Percentiles rank a stretch among this genome's conserved stretches.
phyloP scores from a whole-genome alignment of 92 coral and sea anemone genomes.

The Virgularia gustaviana region DNA sequence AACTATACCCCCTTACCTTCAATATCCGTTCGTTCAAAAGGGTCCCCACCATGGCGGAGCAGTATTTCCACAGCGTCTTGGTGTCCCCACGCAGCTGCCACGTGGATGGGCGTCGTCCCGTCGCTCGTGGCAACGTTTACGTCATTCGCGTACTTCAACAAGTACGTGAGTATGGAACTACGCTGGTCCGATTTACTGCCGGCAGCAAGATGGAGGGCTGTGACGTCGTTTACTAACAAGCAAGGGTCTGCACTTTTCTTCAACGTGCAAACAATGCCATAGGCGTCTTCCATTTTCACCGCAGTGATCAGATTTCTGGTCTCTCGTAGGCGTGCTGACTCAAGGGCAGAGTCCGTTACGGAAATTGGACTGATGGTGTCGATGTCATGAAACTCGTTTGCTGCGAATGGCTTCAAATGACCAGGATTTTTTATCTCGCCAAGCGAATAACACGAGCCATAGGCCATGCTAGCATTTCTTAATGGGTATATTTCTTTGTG shows the following conservation, averaged over 20 bases:
- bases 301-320: constrained; percentile 14
- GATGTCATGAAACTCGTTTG: neutral
- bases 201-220: constrained; percentile 73
- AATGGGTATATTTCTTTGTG: neutral
- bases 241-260: constrained; percentile 76
- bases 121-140: constrained; percentile 75
- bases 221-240: constrained; percentile 64
- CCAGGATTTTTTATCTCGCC: constrained; percentile 26
- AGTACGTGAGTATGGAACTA: constrained; percentile 67
- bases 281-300: constrained; percentile 26
- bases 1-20: too few species aligned
- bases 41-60: constrained; percentile 25
- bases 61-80: constrained; percentile 73
- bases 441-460: constrained; percentile 17
- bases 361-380: constrained; percentile 36
- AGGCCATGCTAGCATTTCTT: neutral
- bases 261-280: constrained; percentile 33
- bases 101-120: constrained; percentile 94
- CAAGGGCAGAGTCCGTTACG: neutral
- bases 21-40: constrained; percentile 16
- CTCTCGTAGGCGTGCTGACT: neutral
- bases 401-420: neutral
- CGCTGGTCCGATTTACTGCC: constrained; percentile 74
- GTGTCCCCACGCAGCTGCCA: constrained; percentile 90
- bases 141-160: constrained; percentile 76